phyloP scores from a whole-genome alignment of 1,140 invertebrate genomes.

The Agrilus planipennis region DNA sequence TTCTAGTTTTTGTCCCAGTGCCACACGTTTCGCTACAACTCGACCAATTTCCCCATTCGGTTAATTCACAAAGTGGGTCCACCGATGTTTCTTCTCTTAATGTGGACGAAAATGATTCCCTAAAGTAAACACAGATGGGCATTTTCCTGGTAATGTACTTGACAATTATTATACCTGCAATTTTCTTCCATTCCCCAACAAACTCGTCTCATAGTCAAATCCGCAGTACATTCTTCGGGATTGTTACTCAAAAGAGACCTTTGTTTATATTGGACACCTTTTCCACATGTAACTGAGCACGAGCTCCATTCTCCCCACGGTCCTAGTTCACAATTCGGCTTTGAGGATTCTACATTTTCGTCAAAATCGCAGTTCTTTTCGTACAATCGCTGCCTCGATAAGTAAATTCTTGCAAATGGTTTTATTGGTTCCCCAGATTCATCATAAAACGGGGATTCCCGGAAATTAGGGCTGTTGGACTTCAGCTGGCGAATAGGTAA shows the following conservation, averaged over 20 bases:
- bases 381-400: conserved; percentile 72
- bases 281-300: conserved; percentile 50
- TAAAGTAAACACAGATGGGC: no score
- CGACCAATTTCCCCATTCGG: conserved; percentile 65
- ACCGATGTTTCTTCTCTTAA: no score
- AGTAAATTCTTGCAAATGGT: conserved; percentile 73
- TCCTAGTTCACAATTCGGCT: conserved; percentile 35
- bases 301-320: conserved; percentile 52
- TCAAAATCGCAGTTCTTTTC: conserved; percentile 61
- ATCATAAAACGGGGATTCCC: conserved; percentile 86
- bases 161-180: conserved; percentile 30
- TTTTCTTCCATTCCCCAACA: conserved; percentile 26
- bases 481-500: conserved; percentile 79
- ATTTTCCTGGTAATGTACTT: no score
- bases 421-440: conserved; percentile 68
- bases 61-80: conserved; percentile 49
- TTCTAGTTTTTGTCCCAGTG: conserved; percentile 52
- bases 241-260: conserved; percentile 12
- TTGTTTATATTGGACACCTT: conserved; percentile 31
- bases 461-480: conserved; percentile 69
- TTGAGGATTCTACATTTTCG: conserved; percentile 8
- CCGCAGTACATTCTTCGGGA: conserved; percentile 20
- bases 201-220: conserved; percentile 27
- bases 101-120: no score
- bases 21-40: conserved; percentile 70